Evolutionary conservation across 2,888 invertebrate species (phyloP).

Genomic region (Tetragnatha montana): DNA sequence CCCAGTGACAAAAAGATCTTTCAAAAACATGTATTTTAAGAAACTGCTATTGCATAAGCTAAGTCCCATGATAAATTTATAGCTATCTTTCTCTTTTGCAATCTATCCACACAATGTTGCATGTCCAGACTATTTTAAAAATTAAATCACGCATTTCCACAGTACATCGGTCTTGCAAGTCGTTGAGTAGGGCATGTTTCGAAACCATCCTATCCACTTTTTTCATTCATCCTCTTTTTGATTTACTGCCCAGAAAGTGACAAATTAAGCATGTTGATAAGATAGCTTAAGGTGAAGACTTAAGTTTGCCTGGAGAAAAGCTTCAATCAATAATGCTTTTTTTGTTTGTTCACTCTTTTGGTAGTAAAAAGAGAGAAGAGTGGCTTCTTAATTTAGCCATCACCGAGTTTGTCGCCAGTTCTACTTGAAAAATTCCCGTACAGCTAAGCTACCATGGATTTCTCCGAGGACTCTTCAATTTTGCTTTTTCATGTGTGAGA

Average conservation of each 20-base stretch:
- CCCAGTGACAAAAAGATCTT: too few species aligned
- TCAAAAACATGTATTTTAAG: too few species aligned
- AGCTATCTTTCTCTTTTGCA: neutral
- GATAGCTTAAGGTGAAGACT: neutral
- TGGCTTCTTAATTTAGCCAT: neutral
- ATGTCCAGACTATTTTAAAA: neutral
- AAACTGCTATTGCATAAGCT: too few species aligned
- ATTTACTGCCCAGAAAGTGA: constrained; percentile 6
- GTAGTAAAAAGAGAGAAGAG: neutral
- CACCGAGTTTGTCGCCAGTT: neutral
- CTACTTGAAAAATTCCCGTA: too few species aligned
- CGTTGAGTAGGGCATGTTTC: neutral
- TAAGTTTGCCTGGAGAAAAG: neutral
- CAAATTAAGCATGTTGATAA: constrained; percentile 14
- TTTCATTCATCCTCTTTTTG: neutral
- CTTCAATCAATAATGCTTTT: neutral
- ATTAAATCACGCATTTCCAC: neutral
- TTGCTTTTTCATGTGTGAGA: too few species aligned
- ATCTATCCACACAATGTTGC: neutral
- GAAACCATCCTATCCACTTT: neutral
- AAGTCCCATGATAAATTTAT: too few species aligned
- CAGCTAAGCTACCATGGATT: too few species aligned
- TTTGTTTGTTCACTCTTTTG: neutral
- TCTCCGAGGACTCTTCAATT: too few species aligned
- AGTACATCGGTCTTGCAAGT: neutral